phyloP scores from a whole-genome alignment of 2,113 vertebrate genomes.

The Cacatua alba region DNA sequence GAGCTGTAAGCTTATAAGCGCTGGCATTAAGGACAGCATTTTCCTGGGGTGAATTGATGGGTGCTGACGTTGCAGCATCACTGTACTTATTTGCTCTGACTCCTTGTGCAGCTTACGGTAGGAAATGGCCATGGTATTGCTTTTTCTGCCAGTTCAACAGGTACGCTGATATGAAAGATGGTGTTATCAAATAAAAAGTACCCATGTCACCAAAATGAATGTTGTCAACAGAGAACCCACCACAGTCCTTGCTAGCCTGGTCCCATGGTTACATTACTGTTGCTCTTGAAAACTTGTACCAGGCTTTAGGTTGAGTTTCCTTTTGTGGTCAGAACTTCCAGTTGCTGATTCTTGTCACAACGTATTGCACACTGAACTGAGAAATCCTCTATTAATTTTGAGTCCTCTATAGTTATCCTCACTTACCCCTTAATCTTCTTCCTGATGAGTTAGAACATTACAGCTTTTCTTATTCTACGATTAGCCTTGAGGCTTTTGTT shows the following conservation, averaged over 20 bases:
- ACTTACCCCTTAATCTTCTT: background rate
- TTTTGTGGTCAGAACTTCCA: background rate
- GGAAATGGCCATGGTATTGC: fast-evolving
- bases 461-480: background rate
- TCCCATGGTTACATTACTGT: background rate
- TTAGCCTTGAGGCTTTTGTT: background rate
- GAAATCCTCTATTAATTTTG: background rate
- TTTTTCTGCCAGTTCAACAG: background rate
- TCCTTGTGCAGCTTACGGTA: no score
- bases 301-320: background rate
- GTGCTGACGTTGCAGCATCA: background rate
- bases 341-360: background rate
- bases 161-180: background rate
- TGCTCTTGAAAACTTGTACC: background rate
- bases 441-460: background rate
- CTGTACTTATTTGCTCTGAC: background rate
- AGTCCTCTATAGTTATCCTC: background rate
- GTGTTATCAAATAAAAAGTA: background rate
- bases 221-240: background rate
- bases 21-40: background rate
- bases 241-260: background rate
- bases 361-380: background rate
- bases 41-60: background rate
- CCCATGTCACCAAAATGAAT: background rate
- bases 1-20: background rate